Percentiles rank a stretch among this genome's conserved stretches.
phyloP scores from a whole-genome alignment of 1,140 invertebrate genomes.

The Amphibalanus amphitrite region DNA sequence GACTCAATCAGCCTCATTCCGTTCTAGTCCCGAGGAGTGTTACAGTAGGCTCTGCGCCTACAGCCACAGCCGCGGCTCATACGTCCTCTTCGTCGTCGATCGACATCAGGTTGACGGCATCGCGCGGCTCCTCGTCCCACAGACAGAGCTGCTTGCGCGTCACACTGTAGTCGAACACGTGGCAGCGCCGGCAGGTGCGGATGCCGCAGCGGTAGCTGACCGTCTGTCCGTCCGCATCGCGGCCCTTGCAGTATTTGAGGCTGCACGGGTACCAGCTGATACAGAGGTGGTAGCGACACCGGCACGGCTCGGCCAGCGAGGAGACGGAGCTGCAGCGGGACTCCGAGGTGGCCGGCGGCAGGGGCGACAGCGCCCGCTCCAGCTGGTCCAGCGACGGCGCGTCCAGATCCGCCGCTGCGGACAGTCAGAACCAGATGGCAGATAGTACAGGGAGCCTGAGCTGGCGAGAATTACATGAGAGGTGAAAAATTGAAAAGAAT shows the following conservation, averaged over 20 bases:
- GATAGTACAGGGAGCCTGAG: no score
- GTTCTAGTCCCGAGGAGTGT: no score
- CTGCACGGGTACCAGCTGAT: constrained; percentile 82
- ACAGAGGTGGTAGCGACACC: constrained; percentile 64
- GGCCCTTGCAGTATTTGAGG: constrained; percentile 78
- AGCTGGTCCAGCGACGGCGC: background rate
- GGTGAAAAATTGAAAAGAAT: no score
- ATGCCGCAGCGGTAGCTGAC: constrained; percentile 77
- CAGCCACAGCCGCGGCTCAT: background rate
- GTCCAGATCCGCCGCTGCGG: background rate
- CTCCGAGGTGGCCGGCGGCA: background rate
- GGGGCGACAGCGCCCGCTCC: background rate
- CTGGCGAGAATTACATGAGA: no score
- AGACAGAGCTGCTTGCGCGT: constrained; percentile 64
- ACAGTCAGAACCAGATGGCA: background rate
- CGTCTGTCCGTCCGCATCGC: constrained; percentile 37
- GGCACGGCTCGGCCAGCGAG: constrained; percentile 35
- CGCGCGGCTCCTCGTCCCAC: constrained; percentile 39
- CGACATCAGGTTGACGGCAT: background rate
- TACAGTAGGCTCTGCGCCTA: no score
- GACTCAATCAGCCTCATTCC: no score
- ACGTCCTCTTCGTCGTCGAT: background rate
- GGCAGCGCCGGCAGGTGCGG: constrained; percentile 79
- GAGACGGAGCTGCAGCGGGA: constrained; percentile 18
- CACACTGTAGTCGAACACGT: constrained; percentile 67